Evolutionary conservation across 23 tunicate species (phyloP).

Genomic region (Ciona savignyi): DNA sequence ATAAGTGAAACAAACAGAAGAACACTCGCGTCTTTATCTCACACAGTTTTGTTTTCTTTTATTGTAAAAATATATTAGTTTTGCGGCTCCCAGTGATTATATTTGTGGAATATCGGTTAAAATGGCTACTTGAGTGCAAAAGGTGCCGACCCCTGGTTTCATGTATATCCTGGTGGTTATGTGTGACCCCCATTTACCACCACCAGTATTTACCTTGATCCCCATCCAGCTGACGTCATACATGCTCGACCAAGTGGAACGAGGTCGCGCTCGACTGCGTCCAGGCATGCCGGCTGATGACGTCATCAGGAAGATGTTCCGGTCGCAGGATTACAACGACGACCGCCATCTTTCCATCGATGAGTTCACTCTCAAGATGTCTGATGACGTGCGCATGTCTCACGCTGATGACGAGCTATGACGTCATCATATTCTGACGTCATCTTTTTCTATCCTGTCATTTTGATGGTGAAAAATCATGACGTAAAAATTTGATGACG

Average conservation of each 20-base stretch:
- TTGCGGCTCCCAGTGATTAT: no score
- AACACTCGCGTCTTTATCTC: no score
- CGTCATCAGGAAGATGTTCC: constrained; percentile 26
- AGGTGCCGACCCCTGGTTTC: no score
- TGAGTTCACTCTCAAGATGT: constrained; percentile 15
- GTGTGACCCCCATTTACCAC: no score
- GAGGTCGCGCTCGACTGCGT: constrained; percentile 42
- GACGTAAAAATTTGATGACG: neutral
- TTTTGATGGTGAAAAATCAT: neutral
- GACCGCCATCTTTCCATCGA: constrained; percentile 15
- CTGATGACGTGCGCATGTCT: constrained; percentile 5
- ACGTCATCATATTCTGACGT: constrained; percentile 6
- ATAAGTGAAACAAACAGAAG: no score
- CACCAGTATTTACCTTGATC: no score
- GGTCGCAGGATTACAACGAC: constrained; percentile 31
- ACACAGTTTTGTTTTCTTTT: no score
- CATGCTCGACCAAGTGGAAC: constrained; percentile 62
- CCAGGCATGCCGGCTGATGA: constrained; percentile 47
- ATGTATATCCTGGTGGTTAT: no score
- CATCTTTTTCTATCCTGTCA: neutral
- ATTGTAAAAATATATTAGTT: no score
- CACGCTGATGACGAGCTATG: constrained; percentile 39
- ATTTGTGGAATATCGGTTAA: no score
- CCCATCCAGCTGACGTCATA: constrained; percentile 42
- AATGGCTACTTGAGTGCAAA: no score